Percentiles rank a stretch among this genome's conserved stretches.
These are phyloP conservation scores for Chauna torquata DNA, from an alignment of 2,113 vertebrate species.

Conservation along the genomic window DNA sequence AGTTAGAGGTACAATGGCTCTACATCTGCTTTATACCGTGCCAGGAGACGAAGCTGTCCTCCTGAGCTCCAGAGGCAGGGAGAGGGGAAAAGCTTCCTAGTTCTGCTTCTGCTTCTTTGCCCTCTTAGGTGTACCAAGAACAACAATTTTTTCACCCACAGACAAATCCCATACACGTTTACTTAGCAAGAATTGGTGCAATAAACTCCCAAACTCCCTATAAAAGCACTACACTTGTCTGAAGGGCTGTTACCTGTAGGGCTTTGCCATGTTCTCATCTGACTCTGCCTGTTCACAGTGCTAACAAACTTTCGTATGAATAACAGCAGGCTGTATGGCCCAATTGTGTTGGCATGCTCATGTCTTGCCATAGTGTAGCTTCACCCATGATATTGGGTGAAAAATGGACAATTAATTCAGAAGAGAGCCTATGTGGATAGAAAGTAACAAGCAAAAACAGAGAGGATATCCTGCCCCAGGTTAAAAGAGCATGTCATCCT, in stretches of 20 bases:
- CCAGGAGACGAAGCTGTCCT: neutral
- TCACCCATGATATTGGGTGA: neutral
- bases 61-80: neutral
- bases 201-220: neutral
- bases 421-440: neutral
- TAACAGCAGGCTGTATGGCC: neutral
- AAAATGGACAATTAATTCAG: neutral
- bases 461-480: neutral
- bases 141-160: neutral
- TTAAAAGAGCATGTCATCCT: neutral
- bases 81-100: neutral
- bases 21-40: neutral
- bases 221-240: neutral
- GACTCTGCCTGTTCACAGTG: neutral
- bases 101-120: neutral
- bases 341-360: rapidly evolving
- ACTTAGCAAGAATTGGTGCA: neutral
- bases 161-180: neutral
- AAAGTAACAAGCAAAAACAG: neutral
- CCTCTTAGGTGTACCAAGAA: neutral
- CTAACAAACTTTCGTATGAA: neutral
- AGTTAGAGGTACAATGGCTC: neutral
- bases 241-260: neutral
- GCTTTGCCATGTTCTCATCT: neutral
- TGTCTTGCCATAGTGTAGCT: neutral